phyloP scores from a whole-genome alignment of 2,888 invertebrate genomes.

The Furcula furcula region DNA sequence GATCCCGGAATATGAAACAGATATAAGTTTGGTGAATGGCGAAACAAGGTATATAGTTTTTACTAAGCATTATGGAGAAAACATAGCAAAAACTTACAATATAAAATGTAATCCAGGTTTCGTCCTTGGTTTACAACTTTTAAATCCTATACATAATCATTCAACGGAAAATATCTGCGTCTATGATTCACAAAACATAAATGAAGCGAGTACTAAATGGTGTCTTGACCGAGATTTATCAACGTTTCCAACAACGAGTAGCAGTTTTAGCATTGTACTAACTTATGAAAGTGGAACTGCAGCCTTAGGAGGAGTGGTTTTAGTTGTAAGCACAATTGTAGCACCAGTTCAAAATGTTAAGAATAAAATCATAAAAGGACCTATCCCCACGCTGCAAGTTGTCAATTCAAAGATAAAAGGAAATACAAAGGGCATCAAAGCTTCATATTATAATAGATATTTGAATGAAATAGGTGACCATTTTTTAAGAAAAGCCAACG shows the following conservation, averaged over 20 bases:
- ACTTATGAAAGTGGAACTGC: conserved; percentile 90
- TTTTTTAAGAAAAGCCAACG: conserved; percentile 93
- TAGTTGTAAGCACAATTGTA: conserved; percentile 87
- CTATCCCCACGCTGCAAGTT: conserved; percentile 88
- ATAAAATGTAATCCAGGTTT: conserved; percentile 90
- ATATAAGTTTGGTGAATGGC: conserved; percentile 85
- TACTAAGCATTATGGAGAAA: conserved; percentile 83
- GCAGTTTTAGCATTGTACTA: conserved; percentile 89
- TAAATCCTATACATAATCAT: conserved; percentile 94
- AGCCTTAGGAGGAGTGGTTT: conserved; percentile 91
- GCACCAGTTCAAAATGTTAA: conserved; percentile 88
- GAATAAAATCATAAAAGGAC: conserved; percentile 89
- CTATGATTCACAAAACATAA: conserved; percentile 87
- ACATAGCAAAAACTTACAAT: conserved; percentile 80
- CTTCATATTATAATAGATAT: conserved; percentile 94
- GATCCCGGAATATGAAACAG: conserved; percentile 84
- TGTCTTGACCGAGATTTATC: conserved; percentile 91
- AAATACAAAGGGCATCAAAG: conserved; percentile 90
- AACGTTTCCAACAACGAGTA: conserved; percentile 94
- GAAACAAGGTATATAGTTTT: conserved; percentile 92
- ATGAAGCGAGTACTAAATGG: conserved; percentile 86
- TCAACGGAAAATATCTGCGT: conserved; percentile 92
- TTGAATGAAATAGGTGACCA: conserved; percentile 92
- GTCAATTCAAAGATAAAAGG: conserved; percentile 88
- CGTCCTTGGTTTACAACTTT: conserved; percentile 93